Evolutionary conservation across 2,888 invertebrate species (phyloP).

Genomic region (Plebejus melissa): DNA sequence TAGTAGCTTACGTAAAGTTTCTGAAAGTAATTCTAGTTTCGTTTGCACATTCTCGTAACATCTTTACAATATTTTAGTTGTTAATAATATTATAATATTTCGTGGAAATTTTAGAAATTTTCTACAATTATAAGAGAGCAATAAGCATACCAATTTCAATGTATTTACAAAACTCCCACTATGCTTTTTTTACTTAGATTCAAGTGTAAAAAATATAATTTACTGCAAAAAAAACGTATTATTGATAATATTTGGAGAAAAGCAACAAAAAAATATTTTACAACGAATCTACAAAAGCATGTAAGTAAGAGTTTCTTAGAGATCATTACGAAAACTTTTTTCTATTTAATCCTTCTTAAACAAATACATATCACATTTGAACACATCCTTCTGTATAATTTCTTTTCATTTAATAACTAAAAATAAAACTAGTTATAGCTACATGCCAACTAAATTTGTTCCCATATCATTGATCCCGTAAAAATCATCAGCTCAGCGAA

Average conservation of each 20-base stretch:
- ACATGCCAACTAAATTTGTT: constrained; percentile 37
- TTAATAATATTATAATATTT: constrained; percentile 39
- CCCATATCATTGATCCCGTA: constrained; percentile 49
- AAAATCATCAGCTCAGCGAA: constrained; percentile 31
- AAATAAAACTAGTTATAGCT: constrained; percentile 41
- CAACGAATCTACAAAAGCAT: constrained; percentile 47
- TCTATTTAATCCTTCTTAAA: constrained; percentile 61
- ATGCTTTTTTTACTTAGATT: constrained; percentile 37
- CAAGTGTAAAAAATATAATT: constrained; percentile 30
- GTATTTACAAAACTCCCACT: constrained; percentile 75
- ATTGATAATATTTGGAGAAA: constrained; percentile 8
- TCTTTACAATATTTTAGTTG: constrained; percentile 31
- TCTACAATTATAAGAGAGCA: constrained; percentile 58
- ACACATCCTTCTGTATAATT: constrained; percentile 71
- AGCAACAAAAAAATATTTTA: constrained; percentile 28
- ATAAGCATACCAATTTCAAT: constrained; percentile 74
- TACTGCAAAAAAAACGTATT: constrained; percentile 19
- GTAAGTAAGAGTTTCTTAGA: constrained; percentile 75
- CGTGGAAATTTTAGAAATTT: constrained; percentile 58
- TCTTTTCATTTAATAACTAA: constrained; percentile 49
- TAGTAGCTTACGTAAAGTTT: background rate
- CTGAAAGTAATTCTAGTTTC: background rate
- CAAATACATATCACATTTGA: constrained; percentile 77
- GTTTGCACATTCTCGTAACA: constrained; percentile 41
- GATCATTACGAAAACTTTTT: constrained; percentile 77